phyloP scores from a whole-genome alignment of 1,140 invertebrate species.

The Anadara kagoshimensis region DNA sequence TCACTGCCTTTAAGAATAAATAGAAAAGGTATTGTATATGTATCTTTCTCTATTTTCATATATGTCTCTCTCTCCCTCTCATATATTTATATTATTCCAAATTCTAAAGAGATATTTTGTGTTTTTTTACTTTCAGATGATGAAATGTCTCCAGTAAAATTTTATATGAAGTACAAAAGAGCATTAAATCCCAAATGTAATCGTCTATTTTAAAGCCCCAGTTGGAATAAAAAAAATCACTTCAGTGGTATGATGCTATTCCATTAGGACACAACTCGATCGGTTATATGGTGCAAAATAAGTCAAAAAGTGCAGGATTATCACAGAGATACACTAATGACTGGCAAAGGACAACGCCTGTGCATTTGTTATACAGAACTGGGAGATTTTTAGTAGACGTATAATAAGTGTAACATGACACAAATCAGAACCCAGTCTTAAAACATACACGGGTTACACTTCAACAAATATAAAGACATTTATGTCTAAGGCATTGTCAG shows the following conservation, averaged over 20 bases:
- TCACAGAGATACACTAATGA: slow-evolving; percentile 17
- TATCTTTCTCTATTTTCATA: too few species aligned
- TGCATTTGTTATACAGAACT: slow-evolving; percentile 3
- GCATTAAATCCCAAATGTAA: neutral
- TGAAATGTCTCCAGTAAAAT: slow-evolving; percentile 3
- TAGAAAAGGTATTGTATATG: too few species aligned
- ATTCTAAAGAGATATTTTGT: too few species aligned
- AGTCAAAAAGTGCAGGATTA: slow-evolving; percentile 10
- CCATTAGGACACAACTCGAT: slow-evolving; percentile 12
- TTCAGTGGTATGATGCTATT: neutral
- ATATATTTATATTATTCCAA: too few species aligned
- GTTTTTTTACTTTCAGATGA: slow-evolving; percentile 13
- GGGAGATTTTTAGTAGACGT: slow-evolving; percentile 1
- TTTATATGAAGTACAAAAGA: slow-evolving; percentile 5
- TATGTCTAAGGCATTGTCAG: slow-evolving; percentile 15
- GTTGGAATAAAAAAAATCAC: neutral
- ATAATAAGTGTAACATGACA: slow-evolving; percentile 11
- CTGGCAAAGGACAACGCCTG: slow-evolving; percentile 9
- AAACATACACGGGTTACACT: slow-evolving; percentile 21
- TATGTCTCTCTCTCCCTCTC: too few species aligned
- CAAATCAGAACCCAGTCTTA: slow-evolving; percentile 1
- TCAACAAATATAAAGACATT: neutral
- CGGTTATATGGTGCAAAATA: slow-evolving; percentile 3
- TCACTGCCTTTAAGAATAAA: too few species aligned
- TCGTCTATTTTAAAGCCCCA: slow-evolving; percentile 1